A percentile compares a stretch with the other conserved stretches of the same genome.
phyloP scores from a whole-genome alignment of 37 sponge, comb jelly and placozoan species.

The Crambe crambe region DNA sequence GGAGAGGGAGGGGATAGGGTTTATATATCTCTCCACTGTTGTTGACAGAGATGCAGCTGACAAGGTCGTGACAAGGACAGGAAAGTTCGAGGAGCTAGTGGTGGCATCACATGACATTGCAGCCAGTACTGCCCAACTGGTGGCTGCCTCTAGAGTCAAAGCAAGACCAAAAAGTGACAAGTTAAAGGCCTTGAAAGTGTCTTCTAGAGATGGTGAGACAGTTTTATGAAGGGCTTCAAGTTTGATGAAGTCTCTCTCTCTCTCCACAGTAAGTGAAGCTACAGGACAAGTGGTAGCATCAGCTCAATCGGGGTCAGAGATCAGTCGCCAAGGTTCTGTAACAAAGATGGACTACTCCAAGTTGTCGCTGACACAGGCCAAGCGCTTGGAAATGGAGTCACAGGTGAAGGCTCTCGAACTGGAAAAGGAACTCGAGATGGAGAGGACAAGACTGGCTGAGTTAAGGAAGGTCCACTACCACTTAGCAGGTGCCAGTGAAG shows the following conservation, averaged over 20 bases:
- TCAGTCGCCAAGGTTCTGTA: constrained; percentile 5
- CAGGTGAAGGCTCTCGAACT: constrained; percentile 88
- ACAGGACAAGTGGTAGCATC: constrained; percentile 93
- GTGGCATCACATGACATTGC: constrained; percentile 97
- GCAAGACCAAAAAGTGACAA: constrained; percentile 82
- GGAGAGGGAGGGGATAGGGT: background rate
- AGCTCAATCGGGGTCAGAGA: constrained; percentile 69
- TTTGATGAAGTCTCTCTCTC: background rate
- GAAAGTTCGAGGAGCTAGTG: constrained; percentile 95
- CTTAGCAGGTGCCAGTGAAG: constrained; percentile 85
- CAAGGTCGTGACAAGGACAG: constrained; percentile 84
- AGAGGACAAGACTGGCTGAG: constrained; percentile 84
- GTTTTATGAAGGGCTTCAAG: background rate
- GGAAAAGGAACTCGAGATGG: constrained; percentile 87
- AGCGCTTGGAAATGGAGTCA: constrained; percentile 94
- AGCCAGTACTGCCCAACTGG: constrained; percentile 99
- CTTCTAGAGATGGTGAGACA: constrained; percentile 70
- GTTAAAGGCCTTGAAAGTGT: constrained; percentile 74
- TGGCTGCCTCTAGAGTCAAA: constrained; percentile 97
- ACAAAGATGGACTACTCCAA: constrained; percentile 64
- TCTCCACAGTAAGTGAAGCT: constrained; percentile 75
- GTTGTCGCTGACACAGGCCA: constrained; percentile 87
- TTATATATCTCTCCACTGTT: too few species aligned
- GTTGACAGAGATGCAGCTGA: constrained; percentile 95
- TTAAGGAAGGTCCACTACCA: constrained; percentile 93